Evolutionary conservation across 2,888 invertebrate species (phyloP), one percentile per base, ranked within the genome.

Genomic region (Melolontha melolontha): DNA sequence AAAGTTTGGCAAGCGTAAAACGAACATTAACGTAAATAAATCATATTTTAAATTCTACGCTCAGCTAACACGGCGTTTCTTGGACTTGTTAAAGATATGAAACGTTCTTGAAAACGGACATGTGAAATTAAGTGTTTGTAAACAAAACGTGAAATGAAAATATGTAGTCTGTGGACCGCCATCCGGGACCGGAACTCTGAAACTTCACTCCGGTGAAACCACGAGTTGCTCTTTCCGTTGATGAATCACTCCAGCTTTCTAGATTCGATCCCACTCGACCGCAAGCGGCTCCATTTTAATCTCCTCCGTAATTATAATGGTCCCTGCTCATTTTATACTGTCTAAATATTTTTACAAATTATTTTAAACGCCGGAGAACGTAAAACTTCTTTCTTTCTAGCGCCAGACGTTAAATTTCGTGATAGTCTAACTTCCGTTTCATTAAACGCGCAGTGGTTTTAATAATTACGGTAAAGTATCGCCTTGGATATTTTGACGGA

Each of bases 161-260:
- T 59, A 59, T 59, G 59, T 29, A 44, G 44, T 14, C 44, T 40
- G 34, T 11, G 59, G 17, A 29, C 29, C 29, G 59, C 44, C 8
- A 10, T 12, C 47, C 47, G 54, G 39, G 55, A 49, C 49, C 54
- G 66, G 49, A 66, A 55, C 50, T 52, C 66, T 16, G 65, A 29
- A 42, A 57, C 66, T 55, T 41, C 41, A 34, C 42, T 59, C 59
- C 71, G 51, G 65, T 14, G 47, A 63, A 78, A 76, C 79, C 78
- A 76, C 78, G 75, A 75, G 76, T 77, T 77, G 77, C 78, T 76
- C 76, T 70, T 76, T 74, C 72, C 73, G 57, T 69, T 76, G 74
- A 79, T 79, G 77, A 78, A 79, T 79, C 75, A 75, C 74, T 59
- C 59, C 75, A 72, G 75, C 74, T 74, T 72, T 77, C 76, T 70